Evolutionary conservation across 2,888 invertebrate genomes (phyloP), one percentile per base, ranked within the genome.

Genomic region (Resseliella maxima): DNA sequence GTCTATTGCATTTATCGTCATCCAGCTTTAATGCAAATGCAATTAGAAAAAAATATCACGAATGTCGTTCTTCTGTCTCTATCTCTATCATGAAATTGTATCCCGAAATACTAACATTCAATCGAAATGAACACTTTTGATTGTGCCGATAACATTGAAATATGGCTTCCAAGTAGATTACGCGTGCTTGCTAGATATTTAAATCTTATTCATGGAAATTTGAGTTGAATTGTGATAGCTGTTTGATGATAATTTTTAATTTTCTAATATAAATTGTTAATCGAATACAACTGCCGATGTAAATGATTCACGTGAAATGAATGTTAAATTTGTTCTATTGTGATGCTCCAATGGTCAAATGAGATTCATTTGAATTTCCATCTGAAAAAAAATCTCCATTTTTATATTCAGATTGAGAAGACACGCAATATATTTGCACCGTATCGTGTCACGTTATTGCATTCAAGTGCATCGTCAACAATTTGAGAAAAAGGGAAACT

Each of bases 1-100:
- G 5, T 15, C 72, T 72, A 72, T 27, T 72, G 31, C 31, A 72
- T 31, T 72, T 31, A 72, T 72, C 72, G 72, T 72, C 72, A 72
- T 72, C 72, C 15, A 72, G 72, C 72, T 10, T 72, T 35, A 72
- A 72, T 72, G 31, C 72, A 72, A 72, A 72, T 72, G 72, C 31
- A 72, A 72, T 72, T 72, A 72, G 72, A 72, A 6, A 31, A 50
- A 59, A 72, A 15, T 72, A 72, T 72, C 72, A 72, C 72, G 72
- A 72, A 72, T 72, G 72, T 72, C 72, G 59, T 59, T 72, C 31
- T 8, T 27, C 31, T 50, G 46, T 50, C 46, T 50, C 46, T 50
- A 15, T 50, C 46, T 50, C 18, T 18, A 8, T 15, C 18, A 15
- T 5, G 41, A 50, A 50, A 50, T 15, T 50, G 18, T 2, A 15